These are phyloP conservation scores for Hippocampus barbouri DNA, from an alignment of 2,113 vertebrate species.

Conservation along the genomic window DNA sequence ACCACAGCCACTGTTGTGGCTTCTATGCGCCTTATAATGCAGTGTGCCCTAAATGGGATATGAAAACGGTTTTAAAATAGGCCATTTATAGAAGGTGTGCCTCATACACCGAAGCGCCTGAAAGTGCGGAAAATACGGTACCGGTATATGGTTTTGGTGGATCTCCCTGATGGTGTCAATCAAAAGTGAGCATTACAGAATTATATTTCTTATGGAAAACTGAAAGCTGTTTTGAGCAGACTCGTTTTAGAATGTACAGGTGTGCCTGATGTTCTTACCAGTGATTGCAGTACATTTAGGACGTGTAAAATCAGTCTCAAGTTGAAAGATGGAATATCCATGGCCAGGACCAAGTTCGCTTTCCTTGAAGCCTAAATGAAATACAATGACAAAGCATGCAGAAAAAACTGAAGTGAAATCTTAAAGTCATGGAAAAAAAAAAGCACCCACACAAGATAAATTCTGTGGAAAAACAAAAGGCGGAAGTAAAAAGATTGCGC, in stretches of 20 bases:
- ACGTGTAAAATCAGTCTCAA: background rate
- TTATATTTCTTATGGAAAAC: background rate
- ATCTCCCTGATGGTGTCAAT: background rate
- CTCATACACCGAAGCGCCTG: too few species aligned
- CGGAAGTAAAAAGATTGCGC: background rate
- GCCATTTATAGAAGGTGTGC: too few species aligned
- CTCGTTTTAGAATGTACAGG: background rate
- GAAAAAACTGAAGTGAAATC: background rate
- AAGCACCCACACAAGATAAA: background rate
- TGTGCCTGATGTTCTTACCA: background rate
- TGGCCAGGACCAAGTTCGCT: background rate
- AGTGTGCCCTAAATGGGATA: too few species aligned
- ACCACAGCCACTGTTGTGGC: too few species aligned
- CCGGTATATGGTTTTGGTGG: too few species aligned
- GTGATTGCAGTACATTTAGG: background rate
- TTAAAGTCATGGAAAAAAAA: background rate
- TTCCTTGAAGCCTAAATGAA: background rate
- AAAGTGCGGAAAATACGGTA: too few species aligned
- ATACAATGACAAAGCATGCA: background rate
- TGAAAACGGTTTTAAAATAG: too few species aligned
- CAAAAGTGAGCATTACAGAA: background rate
- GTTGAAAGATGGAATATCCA: background rate
- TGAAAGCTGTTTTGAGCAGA: background rate
- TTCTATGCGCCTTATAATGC: too few species aligned
- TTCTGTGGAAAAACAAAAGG: background rate